Percentiles rank a stretch among this genome's conserved stretches.
These are phyloP conservation scores for Dryobota labecula DNA, from an alignment of 2,888 invertebrate genomes.

Conservation along the genomic window DNA sequence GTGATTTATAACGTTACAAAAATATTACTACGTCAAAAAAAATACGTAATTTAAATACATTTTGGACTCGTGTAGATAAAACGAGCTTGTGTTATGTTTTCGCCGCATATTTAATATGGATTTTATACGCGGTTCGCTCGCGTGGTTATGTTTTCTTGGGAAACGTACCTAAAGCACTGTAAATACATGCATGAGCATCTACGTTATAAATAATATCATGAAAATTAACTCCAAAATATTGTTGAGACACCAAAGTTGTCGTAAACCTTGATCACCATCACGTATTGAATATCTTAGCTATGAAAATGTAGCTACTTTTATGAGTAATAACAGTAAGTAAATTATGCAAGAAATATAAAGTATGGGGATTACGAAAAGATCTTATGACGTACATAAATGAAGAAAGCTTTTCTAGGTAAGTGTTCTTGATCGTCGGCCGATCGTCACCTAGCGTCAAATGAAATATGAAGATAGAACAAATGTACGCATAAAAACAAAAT, in stretches of 20 bases:
- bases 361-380: not conserved
- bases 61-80: conserved; percentile 26
- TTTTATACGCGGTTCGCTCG: conserved; percentile 24
- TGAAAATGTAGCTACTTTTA: conserved; percentile 2
- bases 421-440: conserved; percentile 2
- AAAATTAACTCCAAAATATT: conserved; percentile 21
- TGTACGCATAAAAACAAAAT: not conserved
- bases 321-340: not conserved
- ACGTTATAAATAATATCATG: conserved; percentile 4
- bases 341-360: conserved; percentile 25
- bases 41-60: conserved; percentile 39
- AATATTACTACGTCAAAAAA: conserved; percentile 13
- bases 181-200: conserved; percentile 10
- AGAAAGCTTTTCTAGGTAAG: conserved; percentile 20
- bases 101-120: conserved; percentile 14
- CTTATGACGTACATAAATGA: conserved; percentile 10
- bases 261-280: not conserved
- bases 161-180: conserved; percentile 19
- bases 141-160: conserved; percentile 12
- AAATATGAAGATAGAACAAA: not conserved
- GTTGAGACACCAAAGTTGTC: not conserved
- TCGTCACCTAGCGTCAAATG: conserved; percentile 8
- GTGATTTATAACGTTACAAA: conserved; percentile 6
- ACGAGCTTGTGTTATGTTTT: conserved; percentile 28
- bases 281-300: conserved; percentile 28